These are phyloP conservation scores for Harmothoe impar DNA, from an alignment of 2,888 invertebrate species.

Conservation along the genomic window DNA sequence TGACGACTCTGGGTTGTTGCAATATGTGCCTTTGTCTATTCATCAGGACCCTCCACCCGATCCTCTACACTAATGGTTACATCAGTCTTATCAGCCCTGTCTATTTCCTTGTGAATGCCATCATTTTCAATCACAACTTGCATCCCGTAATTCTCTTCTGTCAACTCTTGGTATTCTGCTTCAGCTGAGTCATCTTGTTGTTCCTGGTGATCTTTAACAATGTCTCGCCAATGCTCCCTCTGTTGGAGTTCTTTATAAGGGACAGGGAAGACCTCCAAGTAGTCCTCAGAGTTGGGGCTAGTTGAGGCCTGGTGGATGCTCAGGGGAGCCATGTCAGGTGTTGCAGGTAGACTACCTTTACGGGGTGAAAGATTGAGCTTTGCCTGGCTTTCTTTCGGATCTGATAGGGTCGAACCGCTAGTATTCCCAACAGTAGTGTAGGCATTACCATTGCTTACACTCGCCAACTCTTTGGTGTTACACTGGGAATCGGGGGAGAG, in stretches of 20 bases:
- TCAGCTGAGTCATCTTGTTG: neutral
- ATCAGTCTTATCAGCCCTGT: too few relatives aligned
- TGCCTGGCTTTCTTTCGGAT: too few relatives aligned
- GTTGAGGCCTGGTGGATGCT: neutral
- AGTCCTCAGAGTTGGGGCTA: neutral
- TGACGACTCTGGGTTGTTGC: too few relatives aligned
- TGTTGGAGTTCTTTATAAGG: neutral
- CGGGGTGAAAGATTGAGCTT: neutral
- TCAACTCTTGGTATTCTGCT: neutral
- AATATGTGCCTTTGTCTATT: too few relatives aligned
- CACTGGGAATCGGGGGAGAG: neutral
- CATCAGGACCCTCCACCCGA: too few relatives aligned
- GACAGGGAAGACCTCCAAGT: neutral
- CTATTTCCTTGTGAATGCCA: too few relatives aligned
- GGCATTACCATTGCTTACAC: too few relatives aligned
- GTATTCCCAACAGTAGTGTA: too few relatives aligned
- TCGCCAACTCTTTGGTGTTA: neutral
- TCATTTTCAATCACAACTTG: too few relatives aligned
- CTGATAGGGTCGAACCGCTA: too few relatives aligned
- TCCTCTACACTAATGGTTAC: too few relatives aligned
- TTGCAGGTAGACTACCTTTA: neutral
- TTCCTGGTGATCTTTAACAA: neutral
- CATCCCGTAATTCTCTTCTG: too few relatives aligned
- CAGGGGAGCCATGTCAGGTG: neutral
- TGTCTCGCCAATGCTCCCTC: neutral